phyloP scores from a whole-genome alignment of 2,888 invertebrate species.

The Pterobdella sp. region DNA sequence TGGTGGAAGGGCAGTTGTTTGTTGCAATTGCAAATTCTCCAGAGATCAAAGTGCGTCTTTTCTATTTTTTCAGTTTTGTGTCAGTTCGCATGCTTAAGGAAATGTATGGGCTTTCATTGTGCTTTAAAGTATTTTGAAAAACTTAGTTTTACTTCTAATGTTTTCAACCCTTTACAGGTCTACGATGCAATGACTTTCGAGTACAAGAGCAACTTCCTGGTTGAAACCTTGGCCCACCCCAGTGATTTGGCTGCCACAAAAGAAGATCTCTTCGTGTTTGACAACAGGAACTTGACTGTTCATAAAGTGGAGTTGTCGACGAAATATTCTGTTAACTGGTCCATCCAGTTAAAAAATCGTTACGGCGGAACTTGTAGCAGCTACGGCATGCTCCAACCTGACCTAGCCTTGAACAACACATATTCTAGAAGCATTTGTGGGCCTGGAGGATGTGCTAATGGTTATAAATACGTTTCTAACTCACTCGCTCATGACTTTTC shows the following conservation, averaged over 20 bases:
- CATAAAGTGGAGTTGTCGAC: constrained; percentile 20
- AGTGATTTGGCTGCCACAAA: constrained; percentile 23
- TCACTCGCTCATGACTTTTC: constrained; percentile 22
- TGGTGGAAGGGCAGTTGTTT: constrained; percentile 15
- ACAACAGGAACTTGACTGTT: constrained; percentile 24
- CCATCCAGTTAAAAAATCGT: constrained; percentile 26
- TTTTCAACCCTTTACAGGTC: neutral
- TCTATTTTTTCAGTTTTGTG: neutral
- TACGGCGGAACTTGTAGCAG: constrained; percentile 4
- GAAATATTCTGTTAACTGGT: constrained; percentile 23
- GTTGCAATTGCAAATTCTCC: constrained; percentile 25
- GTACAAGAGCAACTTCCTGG: constrained; percentile 14
- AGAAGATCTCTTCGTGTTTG: constrained; percentile 25
- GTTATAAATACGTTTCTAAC: constrained; percentile 10
- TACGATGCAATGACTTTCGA: constrained; percentile 24
- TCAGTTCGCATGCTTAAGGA: too few relatives aligned
- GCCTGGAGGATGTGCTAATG: constrained; percentile 12
- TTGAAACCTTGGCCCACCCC: constrained; percentile 22
- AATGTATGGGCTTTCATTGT: too few relatives aligned
- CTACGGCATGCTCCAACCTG: constrained; percentile 4
- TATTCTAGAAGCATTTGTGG: constrained; percentile 17
- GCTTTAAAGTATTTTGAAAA: too few relatives aligned
- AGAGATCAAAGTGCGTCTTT: constrained; percentile 22
- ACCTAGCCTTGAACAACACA: neutral
- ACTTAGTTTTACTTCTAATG: too few relatives aligned